These are phyloP conservation scores for Rhabdomys dilectus DNA, from an alignment of 2,113 vertebrate species.

Conservation along the genomic window DNA sequence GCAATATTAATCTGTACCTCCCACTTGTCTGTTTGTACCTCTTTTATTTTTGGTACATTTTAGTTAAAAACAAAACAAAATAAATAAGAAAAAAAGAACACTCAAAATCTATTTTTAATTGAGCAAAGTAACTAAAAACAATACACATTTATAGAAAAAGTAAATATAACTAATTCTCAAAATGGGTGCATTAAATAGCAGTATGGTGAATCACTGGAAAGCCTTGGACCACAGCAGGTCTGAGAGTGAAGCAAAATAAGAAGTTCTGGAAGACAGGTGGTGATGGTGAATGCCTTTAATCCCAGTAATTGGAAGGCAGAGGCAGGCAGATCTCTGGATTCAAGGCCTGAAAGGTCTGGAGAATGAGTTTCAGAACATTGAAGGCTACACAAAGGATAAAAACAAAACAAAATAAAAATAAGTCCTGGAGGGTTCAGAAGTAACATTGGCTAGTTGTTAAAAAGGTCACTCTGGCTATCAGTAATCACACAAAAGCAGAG, in stretches of 20 bases:
- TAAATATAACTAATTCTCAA: neutral
- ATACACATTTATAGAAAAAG: neutral
- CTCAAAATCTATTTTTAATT: neutral
- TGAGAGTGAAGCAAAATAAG: neutral
- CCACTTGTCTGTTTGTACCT: neutral
- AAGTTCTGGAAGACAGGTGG: neutral
- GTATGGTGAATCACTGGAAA: fast-evolving
- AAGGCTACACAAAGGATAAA: no score
- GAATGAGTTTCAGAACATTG: no score
- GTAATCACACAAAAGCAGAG: neutral
- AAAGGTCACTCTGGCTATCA: neutral
- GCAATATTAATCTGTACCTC: neutral
- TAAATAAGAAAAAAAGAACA: neutral
- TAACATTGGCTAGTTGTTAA: neutral
- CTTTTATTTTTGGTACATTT: neutral
- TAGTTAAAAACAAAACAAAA: neutral
- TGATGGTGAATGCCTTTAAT: no score
- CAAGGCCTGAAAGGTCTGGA: no score
- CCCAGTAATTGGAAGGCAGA: no score
- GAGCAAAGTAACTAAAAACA: neutral
- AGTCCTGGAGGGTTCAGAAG: neutral
- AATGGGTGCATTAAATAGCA: neutral
- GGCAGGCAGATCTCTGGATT: no score
- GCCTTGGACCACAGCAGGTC: neutral
- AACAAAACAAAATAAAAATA: no score